phyloP scores from a whole-genome alignment of 2,888 invertebrate genomes.

The Cheilosia soror region DNA sequence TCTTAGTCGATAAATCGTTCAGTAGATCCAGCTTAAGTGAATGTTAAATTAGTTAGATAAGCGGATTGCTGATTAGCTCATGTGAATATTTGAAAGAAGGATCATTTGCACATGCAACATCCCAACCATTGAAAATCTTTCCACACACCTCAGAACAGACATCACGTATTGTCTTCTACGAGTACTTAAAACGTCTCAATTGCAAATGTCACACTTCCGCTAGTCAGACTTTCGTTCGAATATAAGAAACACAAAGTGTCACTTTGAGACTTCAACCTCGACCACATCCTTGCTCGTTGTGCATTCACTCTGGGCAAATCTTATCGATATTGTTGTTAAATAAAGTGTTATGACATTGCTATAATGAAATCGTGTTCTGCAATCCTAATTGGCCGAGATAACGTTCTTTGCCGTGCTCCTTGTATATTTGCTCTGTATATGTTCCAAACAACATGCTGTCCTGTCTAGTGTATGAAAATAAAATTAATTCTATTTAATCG shows the following conservation, averaged over 20 bases:
- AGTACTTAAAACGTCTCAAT: slow-evolving; percentile 22
- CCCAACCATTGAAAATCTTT: too few relatives aligned
- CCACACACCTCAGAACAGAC: neutral
- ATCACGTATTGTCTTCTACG: slow-evolving; percentile 24
- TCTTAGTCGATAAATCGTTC: neutral
- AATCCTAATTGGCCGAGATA: slow-evolving; percentile 32
- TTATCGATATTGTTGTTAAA: slow-evolving; percentile 43
- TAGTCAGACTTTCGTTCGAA: neutral
- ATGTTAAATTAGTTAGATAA: too few relatives aligned
- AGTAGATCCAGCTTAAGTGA: too few relatives aligned
- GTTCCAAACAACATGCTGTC: neutral
- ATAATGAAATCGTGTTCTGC: slow-evolving; percentile 48
- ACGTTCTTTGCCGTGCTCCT: slow-evolving; percentile 8
- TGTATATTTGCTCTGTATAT: neutral
- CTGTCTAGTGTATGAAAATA: slow-evolving; percentile 15
- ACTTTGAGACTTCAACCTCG: slow-evolving; percentile 24
- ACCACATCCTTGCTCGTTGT: neutral
- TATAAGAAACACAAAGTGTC: slow-evolving; percentile 24
- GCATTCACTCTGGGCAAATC: slow-evolving; percentile 24
- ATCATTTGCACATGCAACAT: too few relatives aligned
- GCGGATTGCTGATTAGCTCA: too few relatives aligned
- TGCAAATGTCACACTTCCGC: slow-evolving; percentile 30
- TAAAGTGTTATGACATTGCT: slow-evolving; percentile 47
- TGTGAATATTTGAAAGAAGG: neutral
- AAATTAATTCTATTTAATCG: slow-evolving; percentile 47